Conservation (phyloP, 2,797 vertebrate species). For the Hipposideros larvatus region DNA sequence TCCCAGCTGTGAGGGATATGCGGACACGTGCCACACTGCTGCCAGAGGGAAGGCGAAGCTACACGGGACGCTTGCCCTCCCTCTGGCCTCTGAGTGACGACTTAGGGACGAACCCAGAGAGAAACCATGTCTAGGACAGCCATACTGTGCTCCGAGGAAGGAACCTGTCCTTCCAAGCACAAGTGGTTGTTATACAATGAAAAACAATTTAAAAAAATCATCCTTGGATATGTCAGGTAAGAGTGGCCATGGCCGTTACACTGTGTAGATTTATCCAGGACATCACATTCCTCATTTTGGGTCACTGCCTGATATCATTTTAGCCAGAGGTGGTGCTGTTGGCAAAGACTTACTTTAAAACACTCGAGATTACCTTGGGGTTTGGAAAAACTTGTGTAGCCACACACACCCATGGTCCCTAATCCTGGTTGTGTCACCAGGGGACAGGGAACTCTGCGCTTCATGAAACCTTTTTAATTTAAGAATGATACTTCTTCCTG, state of each 20-base stretch:
- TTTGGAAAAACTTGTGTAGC: background rate
- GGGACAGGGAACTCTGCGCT: background rate
- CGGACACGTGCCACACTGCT: no score
- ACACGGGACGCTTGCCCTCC: no score
- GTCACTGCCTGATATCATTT: background rate
- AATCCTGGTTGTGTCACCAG: background rate
- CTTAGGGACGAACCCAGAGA: background rate
- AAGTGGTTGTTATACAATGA: background rate
- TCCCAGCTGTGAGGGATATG: background rate
- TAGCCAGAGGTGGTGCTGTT: background rate
- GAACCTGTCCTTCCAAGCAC: background rate
- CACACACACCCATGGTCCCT: background rate
- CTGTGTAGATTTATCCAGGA: background rate
- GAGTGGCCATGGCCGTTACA: background rate
- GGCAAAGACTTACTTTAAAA: constrained; percentile 19
- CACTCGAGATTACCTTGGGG: background rate
- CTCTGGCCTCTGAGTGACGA: background rate
- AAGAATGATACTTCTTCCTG: background rate
- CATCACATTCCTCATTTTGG: background rate
- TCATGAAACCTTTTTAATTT: background rate
- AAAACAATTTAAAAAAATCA: background rate
- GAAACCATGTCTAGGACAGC: background rate
- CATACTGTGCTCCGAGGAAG: background rate
- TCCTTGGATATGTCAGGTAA: background rate
- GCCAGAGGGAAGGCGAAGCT: background rate